Percentiles rank a stretch among this genome's conserved stretches.
Conservation (phyloP, 92 coral and sea anemone species). For the Epizoanthus ramosus region DNA sequence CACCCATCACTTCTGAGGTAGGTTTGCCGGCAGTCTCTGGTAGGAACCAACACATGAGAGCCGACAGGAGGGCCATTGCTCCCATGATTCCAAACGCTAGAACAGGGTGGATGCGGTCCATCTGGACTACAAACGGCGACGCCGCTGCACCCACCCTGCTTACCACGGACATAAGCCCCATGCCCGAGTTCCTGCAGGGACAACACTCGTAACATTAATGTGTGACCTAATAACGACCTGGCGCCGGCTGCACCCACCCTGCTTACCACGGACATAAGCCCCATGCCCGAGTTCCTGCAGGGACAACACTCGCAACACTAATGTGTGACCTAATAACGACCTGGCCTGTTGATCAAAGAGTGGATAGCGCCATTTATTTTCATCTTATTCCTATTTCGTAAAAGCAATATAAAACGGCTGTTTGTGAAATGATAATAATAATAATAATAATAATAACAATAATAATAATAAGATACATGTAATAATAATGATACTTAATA, state of each 20-base stretch:
- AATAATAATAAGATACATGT: too few relatives aligned
- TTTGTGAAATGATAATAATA: too few relatives aligned
- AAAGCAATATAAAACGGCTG: too few relatives aligned
- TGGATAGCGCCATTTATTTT: too few relatives aligned
- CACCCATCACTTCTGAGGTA: slow-evolving; percentile 76
- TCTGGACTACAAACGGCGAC: slow-evolving; percentile 73
- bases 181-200: slow-evolving; percentile 68
- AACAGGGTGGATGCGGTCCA: slow-evolving; percentile 68
- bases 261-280: slow-evolving; percentile 66
- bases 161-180: slow-evolving; percentile 71
- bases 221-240: too few relatives aligned
- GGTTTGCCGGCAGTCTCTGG: slow-evolving; percentile 74
- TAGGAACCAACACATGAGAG: slow-evolving; percentile 69
- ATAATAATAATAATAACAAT: too few relatives aligned
- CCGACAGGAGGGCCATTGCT: slow-evolving; percentile 61
- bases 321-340: background rate
- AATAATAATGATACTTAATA: too few relatives aligned
- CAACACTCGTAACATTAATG: background rate
- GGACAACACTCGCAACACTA: background rate
- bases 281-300: slow-evolving; percentile 79
- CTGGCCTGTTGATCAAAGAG: too few relatives aligned
- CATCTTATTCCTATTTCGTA: too few relatives aligned
- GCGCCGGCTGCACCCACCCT: slow-evolving; percentile 76
- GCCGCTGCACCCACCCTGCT: slow-evolving; percentile 79
- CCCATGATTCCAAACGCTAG: slow-evolving; percentile 83